These are phyloP conservation scores for Sarcophaga subvicina DNA, from an alignment of 2,888 invertebrate species.

Conservation along the genomic window DNA sequence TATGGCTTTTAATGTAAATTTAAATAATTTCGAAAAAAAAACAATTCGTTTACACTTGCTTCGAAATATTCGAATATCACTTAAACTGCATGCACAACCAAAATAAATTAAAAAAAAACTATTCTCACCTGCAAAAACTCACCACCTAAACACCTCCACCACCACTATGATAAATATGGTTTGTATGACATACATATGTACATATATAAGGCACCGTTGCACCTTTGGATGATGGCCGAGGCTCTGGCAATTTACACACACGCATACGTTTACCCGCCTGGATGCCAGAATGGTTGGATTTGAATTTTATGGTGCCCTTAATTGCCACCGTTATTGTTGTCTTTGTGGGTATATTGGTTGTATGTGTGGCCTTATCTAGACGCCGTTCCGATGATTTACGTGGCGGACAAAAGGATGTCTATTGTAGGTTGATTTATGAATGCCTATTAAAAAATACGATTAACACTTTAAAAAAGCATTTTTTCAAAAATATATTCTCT, in stretches of 20 bases:
- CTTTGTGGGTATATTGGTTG: constrained; percentile 94
- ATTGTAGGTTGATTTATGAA: constrained; percentile 85
- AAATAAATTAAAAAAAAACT: neutral
- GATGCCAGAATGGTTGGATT: constrained; percentile 93
- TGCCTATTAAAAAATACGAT: constrained; percentile 18
- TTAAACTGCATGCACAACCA: constrained; percentile 30
- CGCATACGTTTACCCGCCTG: constrained; percentile 86
- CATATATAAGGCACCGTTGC: constrained; percentile 90
- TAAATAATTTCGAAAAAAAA: constrained; percentile 61
- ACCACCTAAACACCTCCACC: constrained; percentile 3
- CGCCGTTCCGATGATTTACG: constrained; percentile 90
- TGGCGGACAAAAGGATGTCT: constrained; percentile 90
- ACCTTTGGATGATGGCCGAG: constrained; percentile 85
- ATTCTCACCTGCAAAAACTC: constrained; percentile 19
- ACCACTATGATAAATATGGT: constrained; percentile 49
- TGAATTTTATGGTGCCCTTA: constrained; percentile 95
- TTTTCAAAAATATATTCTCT: neutral
- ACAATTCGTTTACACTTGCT: constrained; percentile 41
- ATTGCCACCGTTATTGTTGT: constrained; percentile 95
- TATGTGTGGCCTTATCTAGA: constrained; percentile 93
- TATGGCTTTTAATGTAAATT: constrained; percentile 64
- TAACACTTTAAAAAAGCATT: neutral
- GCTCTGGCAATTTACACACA: constrained; percentile 81
- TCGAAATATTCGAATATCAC: constrained; percentile 61
- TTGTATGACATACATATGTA: constrained; percentile 52